Evolutionary conservation across 2,113 vertebrate genomes (phyloP).

Genomic region (Carassius auratus): DNA sequence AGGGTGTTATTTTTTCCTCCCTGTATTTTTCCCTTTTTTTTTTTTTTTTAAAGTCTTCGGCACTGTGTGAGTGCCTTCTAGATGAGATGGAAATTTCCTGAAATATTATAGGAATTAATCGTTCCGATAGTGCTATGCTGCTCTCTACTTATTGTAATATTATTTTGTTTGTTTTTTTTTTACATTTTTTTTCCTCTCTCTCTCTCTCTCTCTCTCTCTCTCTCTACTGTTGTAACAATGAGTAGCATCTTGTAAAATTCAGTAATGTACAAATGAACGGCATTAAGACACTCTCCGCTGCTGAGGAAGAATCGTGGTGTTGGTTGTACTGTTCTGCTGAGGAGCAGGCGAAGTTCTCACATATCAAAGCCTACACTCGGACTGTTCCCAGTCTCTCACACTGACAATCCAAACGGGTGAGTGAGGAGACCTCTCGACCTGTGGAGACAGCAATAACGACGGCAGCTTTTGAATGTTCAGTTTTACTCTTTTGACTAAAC

Average conservation of each 20-base stretch:
- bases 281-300: constrained; percentile 85
- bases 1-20: constrained; percentile 62
- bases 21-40: neutral
- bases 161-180: constrained; percentile 59
- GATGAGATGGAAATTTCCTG: constrained; percentile 82
- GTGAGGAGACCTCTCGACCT: constrained; percentile 81
- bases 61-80: constrained; percentile 90
- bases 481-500: constrained; percentile 86
- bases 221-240: constrained; percentile 82
- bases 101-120: constrained; percentile 86
- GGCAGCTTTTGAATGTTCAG: constrained; percentile 99
- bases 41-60: constrained; percentile 77
- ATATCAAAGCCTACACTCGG: constrained; percentile 87
- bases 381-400: constrained; percentile 83
- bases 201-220: constrained; percentile 60
- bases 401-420: constrained; percentile 91
- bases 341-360: constrained; percentile 91
- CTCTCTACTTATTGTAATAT: constrained; percentile 54
- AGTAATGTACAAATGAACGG: constrained; percentile 71
- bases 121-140: constrained; percentile 89
- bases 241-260: constrained; percentile 83
- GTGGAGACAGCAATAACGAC: constrained; percentile 99
- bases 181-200: constrained; percentile 38
- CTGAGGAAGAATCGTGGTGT: constrained; percentile 82
- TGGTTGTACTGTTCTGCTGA: constrained; percentile 78